A percentile compares a stretch with the other conserved stretches of the same genome.
phyloP scores from a whole-genome alignment of 2,797 vertebrate genomes.

The Xenops minutus region DNA sequence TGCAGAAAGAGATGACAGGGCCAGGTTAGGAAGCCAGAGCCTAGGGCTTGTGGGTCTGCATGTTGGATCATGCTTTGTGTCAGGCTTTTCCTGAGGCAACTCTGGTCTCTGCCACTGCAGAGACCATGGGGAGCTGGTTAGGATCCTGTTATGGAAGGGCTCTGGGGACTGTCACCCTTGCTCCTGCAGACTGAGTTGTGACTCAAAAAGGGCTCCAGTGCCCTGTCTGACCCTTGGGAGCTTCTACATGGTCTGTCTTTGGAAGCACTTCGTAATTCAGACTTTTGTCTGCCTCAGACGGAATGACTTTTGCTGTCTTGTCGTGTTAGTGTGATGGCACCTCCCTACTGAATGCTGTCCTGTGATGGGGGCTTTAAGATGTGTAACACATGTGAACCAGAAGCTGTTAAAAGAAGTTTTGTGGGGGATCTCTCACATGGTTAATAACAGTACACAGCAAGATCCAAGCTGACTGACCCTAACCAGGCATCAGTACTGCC shows the following conservation, averaged over 20 bases:
- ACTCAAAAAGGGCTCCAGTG: neutral
- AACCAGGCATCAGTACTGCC: neutral
- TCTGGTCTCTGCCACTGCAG: neutral
- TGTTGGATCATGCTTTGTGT: neutral
- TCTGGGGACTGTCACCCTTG: neutral
- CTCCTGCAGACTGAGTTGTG: neutral
- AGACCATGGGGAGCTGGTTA: neutral
- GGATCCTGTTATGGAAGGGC: neutral
- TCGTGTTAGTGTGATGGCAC: neutral
- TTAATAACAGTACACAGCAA: neutral
- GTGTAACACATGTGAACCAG: neutral
- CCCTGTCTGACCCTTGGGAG: rapidly evolving
- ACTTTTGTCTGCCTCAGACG: neutral
- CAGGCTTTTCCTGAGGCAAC: neutral
- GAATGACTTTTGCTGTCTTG: neutral
- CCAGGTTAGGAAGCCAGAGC: neutral
- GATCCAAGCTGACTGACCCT: neutral
- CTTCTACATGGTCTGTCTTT: neutral
- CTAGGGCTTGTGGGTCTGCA: neutral
- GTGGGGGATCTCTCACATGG: neutral
- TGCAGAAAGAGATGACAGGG: neutral
- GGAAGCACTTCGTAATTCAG: neutral
- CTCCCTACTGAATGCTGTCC: neutral
- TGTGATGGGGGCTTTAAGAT: neutral
- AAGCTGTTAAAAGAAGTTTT: neutral